Evolutionary conservation across 2,797 vertebrate genomes (phyloP).

Genomic region (Rhyacichthys aspro): DNA sequence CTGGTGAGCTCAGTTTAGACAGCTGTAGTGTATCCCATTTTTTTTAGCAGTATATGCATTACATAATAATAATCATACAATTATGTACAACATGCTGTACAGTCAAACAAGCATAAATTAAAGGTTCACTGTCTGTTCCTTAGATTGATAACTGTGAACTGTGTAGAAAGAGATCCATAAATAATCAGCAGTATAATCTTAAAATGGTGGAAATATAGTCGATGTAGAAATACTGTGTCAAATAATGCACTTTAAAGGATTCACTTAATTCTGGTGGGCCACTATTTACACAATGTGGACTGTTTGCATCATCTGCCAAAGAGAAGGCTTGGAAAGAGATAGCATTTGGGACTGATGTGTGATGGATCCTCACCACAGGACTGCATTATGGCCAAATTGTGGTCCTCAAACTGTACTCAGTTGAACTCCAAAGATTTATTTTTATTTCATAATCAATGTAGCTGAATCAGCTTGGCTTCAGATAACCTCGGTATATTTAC

Average conservation of each 20-base stretch:
- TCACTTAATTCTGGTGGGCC: slow-evolving; percentile 55
- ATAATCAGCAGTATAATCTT: slow-evolving; percentile 51
- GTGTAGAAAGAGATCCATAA: slow-evolving; percentile 55
- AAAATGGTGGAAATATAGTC: slow-evolving; percentile 55
- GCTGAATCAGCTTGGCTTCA: slow-evolving; percentile 35
- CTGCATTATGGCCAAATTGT: slow-evolving; percentile 54
- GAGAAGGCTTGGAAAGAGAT: slow-evolving; percentile 28
- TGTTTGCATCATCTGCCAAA: slow-evolving; percentile 74
- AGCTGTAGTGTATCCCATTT: slow-evolving; percentile 5
- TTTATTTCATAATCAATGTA: slow-evolving; percentile 28
- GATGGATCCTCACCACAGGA: slow-evolving; percentile 30
- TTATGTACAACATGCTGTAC: slow-evolving; percentile 60
- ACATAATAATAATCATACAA: slow-evolving; percentile 58
- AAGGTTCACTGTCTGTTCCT: slow-evolving; percentile 49
- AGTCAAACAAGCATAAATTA: slow-evolving; percentile 50
- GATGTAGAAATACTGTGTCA: slow-evolving; percentile 70
- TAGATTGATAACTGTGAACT: slow-evolving; percentile 64
- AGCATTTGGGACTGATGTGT: slow-evolving; percentile 25
- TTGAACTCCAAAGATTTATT: slow-evolving; percentile 55
- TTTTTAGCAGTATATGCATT: slow-evolving; percentile 48
- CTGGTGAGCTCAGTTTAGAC: neutral
- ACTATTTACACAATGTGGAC: slow-evolving; percentile 51
- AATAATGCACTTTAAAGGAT: slow-evolving; percentile 76
- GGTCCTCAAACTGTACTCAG: slow-evolving; percentile 45
- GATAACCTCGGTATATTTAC: slow-evolving; percentile 12